A percentile compares a stretch with the other conserved stretches of the same genome.
Evolutionary conservation across 2,888 invertebrate genomes (phyloP).

Genomic region (Beris morrisii): DNA sequence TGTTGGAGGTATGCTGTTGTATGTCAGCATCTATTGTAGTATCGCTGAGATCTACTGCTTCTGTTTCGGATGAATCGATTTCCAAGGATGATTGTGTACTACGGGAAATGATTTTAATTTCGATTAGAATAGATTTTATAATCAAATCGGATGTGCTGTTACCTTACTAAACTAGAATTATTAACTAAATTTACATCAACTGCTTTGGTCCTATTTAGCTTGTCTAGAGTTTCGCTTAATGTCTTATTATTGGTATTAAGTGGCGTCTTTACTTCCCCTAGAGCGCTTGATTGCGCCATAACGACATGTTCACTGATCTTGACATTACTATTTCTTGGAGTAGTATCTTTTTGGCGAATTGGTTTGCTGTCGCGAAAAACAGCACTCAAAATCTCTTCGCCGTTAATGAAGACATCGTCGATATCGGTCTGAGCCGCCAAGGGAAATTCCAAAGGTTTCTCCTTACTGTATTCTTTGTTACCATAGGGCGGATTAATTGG

Average conservation of each 20-base stretch:
- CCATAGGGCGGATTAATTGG: slow-evolving; percentile 42
- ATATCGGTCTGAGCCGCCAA: slow-evolving; percentile 43
- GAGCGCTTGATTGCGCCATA: slow-evolving; percentile 23
- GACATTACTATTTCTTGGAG: slow-evolving; percentile 10
- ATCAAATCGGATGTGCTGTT: background rate
- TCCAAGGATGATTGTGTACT: slow-evolving; percentile 33
- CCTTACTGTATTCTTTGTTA: slow-evolving; percentile 37
- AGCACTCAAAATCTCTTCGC: slow-evolving; percentile 41
- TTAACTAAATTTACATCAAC: slow-evolving; percentile 29
- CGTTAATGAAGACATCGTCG: slow-evolving; percentile 42
- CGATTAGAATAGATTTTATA: background rate
- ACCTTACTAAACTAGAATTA: slow-evolving; percentile 38
- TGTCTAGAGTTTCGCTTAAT: slow-evolving; percentile 6
- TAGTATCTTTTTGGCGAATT: slow-evolving; percentile 15
- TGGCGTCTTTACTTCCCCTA: slow-evolving; percentile 10
- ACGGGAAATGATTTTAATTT: slow-evolving; percentile 5
- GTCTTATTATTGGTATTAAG: slow-evolving; percentile 20
- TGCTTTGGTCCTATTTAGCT: slow-evolving; percentile 35
- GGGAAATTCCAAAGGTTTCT: slow-evolving; percentile 37
- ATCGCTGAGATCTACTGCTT: slow-evolving; percentile 15
- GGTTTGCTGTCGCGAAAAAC: slow-evolving; percentile 27
- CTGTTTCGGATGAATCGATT: slow-evolving; percentile 13
- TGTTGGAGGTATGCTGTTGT: slow-evolving; percentile 20
- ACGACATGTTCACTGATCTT: slow-evolving; percentile 30
- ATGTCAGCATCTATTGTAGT: slow-evolving; percentile 24